These are phyloP conservation scores for Dryobotodes eremita DNA, from an alignment of 2,888 invertebrate species.

Conservation along the genomic window DNA sequence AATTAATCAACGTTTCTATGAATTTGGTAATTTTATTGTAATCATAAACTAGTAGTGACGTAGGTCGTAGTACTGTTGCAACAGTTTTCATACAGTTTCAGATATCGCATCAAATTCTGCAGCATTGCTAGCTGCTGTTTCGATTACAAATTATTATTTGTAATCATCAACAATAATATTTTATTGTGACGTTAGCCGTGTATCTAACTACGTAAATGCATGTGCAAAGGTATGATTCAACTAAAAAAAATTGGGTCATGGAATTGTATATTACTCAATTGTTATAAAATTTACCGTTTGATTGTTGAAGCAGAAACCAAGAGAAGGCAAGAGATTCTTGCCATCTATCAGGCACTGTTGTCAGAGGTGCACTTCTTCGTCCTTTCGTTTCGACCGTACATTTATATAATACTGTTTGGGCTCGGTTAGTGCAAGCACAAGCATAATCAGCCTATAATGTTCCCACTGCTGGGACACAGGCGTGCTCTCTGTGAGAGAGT, in stretches of 20 bases:
- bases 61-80: background rate
- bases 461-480: background rate
- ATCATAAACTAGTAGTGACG: slow-evolving; percentile 21
- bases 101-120: slow-evolving; percentile 31
- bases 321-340: background rate
- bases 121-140: slow-evolving; percentile 13
- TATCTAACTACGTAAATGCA: slow-evolving; percentile 16
- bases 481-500: background rate
- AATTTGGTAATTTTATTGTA: slow-evolving; percentile 10
- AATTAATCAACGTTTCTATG: background rate
- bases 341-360: no score
- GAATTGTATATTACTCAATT: slow-evolving; percentile 16
- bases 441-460: background rate
- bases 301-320: background rate
- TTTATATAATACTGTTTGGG: background rate
- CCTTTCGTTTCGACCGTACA: background rate
- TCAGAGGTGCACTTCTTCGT: background rate
- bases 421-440: background rate
- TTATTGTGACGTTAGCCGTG: slow-evolving; percentile 28
- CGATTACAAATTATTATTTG: slow-evolving; percentile 21
- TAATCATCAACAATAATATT: background rate
- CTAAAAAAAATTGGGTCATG: slow-evolving; percentile 24
- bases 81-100: slow-evolving; percentile 27
- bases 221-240: slow-evolving; percentile 8
- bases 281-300: background rate